Base-by-base conservation (phyloP, 1,140 invertebrate species). In the Himalopsyche phryganea region DNA sequence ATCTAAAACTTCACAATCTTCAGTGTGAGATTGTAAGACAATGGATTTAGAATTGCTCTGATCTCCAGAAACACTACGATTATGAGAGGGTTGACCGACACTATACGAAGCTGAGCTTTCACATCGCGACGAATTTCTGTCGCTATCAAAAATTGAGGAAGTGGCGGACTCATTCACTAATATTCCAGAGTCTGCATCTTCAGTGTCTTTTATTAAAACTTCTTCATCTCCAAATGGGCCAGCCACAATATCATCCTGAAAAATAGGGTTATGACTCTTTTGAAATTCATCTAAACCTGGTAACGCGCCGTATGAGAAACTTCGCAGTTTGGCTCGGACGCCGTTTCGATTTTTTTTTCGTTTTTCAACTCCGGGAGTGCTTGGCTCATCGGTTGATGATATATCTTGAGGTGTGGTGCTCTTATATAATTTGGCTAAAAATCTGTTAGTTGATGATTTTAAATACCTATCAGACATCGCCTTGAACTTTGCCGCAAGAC, bases 121-220 rank as follows among this genome's bases (percentile, higher is more conserved):
- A 66, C 79, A 82, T 0, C 76, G 66, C n/a, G 76, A 75, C 3
- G 75, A 73, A 65, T 80, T 79, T 67, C 81, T 79, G 32, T 82
- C 76, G 65, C 83, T 83, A 40, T 87, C 85, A 51, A 85, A 79
- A 18, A 87, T 73, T 0, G 85, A 86, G 35, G 83, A 84, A 19
- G 81, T 84, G 4, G 84, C 83, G 0, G 85, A 87, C 65, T 85
- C 85, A 65, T 86, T 88, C 58, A 88, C 83, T 66, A 89, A 71
- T 59, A 90, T 90, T 7, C 87, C 87, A 18, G 86, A 88, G 68
- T 90, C 87, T 41, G 84, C 83, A 68, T 89, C 87, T 68, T 87
- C 85, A 48, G 74, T 74, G 58, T 79, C 76, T 65, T 78, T 75
- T 65, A 79, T 76, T 48, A 77, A 78, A 42, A 73, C 70, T 63